Percentiles rank a stretch among this genome's conserved stretches.
Evolutionary conservation across 2,888 invertebrate genomes (phyloP).

Genomic region (Nemurella pictetii): DNA sequence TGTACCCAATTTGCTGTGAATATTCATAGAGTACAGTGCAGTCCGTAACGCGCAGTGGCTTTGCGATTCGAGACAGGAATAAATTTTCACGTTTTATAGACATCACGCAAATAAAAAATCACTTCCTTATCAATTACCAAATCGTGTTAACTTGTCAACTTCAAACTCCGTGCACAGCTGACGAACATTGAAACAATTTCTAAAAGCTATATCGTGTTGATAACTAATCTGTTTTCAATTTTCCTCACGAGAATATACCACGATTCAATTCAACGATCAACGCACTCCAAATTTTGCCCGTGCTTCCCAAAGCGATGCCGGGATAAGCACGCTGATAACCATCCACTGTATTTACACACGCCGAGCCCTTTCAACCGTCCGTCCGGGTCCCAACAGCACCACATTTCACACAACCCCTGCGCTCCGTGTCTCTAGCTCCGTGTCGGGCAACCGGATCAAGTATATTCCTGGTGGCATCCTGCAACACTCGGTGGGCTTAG

Average conservation of each 20-base stretch:
- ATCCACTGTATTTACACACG: too few species aligned
- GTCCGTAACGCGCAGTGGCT: neutral
- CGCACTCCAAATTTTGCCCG: too few species aligned
- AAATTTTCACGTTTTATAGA: neutral
- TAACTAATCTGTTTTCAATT: neutral
- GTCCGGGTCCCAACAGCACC: neutral
- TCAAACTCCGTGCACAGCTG: neutral
- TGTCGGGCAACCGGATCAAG: slow-evolving; percentile 81
- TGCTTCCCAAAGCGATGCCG: too few species aligned
- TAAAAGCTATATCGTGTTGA: neutral
- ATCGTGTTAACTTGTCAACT: neutral
- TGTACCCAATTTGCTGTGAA: slow-evolving; percentile 15
- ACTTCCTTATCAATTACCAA: neutral
- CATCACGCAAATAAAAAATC: neutral
- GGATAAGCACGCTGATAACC: too few species aligned
- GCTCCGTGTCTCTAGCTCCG: slow-evolving; percentile 62
- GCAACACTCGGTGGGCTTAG: slow-evolving; percentile 67
- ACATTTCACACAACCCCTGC: neutral
- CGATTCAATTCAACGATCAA: too few species aligned
- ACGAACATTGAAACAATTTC: neutral
- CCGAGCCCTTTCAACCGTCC: too few species aligned
- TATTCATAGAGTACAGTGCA: neutral
- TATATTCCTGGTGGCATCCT: slow-evolving; percentile 72
- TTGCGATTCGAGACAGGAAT: neutral
- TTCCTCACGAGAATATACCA: neutral